Percentiles rank a stretch among this genome's conserved stretches.
These are phyloP conservation scores for Drosophila engyochracea DNA, from an alignment of 2,888 invertebrate species.

Conservation along the genomic window DNA sequence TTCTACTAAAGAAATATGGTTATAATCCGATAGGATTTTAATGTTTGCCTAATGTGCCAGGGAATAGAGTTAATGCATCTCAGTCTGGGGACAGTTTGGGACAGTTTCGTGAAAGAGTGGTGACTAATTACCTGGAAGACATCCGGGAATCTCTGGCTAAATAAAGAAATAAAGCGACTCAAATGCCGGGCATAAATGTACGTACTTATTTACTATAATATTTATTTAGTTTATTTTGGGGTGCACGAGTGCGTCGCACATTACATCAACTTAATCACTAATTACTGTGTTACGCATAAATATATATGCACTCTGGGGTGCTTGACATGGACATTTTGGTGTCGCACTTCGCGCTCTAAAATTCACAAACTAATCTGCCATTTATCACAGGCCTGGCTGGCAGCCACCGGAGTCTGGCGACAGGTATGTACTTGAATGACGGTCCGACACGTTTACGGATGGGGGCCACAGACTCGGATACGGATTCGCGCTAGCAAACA, in stretches of 20 bases:
- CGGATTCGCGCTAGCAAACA: conserved; percentile 7
- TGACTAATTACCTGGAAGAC: conserved; percentile 58
- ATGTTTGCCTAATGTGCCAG: neutral
- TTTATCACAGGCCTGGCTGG: conserved; percentile 72
- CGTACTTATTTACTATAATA: conserved; percentile 4
- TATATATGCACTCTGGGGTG: conserved; percentile 49
- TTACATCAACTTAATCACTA: conserved; percentile 76
- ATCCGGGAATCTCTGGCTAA: conserved; percentile 41
- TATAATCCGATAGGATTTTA: neutral
- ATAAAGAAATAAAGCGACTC: conserved; percentile 24
- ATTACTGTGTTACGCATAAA: conserved; percentile 73
- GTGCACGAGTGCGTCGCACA: conserved; percentile 27
- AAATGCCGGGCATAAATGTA: neutral
- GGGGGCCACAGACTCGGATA: conserved; percentile 14
- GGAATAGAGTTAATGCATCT: conserved; percentile 21
- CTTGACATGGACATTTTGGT: conserved; percentile 56
- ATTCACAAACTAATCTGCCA: conserved; percentile 83
- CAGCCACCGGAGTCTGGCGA: conserved; percentile 60
- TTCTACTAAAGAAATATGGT: neutral
- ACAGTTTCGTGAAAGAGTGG: conserved; percentile 42
- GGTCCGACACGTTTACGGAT: conserved; percentile 13
- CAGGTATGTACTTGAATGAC: conserved; percentile 68
- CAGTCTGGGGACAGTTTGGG: neutral
- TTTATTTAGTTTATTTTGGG: conserved; percentile 30
- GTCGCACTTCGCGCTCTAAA: conserved; percentile 62